Base-by-base conservation (phyloP, 2,888 invertebrate genomes). In the Meteorus cinctellus region DNA sequence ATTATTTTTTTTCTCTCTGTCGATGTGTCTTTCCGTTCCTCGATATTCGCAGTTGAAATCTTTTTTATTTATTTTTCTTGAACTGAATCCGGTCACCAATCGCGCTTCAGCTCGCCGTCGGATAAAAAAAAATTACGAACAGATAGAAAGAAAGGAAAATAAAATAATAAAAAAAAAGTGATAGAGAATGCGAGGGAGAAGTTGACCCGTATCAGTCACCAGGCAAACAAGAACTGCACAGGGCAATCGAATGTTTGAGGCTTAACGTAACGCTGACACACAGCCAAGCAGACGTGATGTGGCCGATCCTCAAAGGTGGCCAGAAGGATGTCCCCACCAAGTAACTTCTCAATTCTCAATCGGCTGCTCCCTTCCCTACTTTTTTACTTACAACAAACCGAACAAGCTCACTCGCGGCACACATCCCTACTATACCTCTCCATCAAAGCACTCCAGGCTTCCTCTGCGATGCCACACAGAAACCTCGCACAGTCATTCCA, bases 231-330 rank as follows among this genome's bases (percentile, higher is more conserved):
- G 83, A 82, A 86, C 87, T 84, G 84, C 85, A 81, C 19, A 41
- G 82, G 80, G 81, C 81, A 82, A 77, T 78, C 78, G 82, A 55
- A 19, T 55, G 81, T 79, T 79, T 71, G 81, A 81, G 79, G 81
- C 74, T 81, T 81, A 79, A 82, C 81, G 82, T 83, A 82, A 84
- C 83, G 81, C 81, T 79, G 69, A 55, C 55, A 55, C 19, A 55
- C 48, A n/a, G 19, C 5, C 55, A 5, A 55, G 10, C 77, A 79
- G 77, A 74, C 81, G 82, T 81, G 82, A 79, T 79, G 81, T 79
- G 75, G 79, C 80, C 80, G 82, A 81, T 82, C 83, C 85, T 84
- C 84, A 79, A 83, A 86, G 86, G 86, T 86, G 84, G 83, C 83
- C 83, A 84, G 74, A 77, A 76, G 84, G 80, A 82, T 81, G 85